Evolutionary conservation across 2,888 invertebrate genomes (phyloP), one percentile per base, ranked within the genome.

Genomic region (Acronicta leporina): DNA sequence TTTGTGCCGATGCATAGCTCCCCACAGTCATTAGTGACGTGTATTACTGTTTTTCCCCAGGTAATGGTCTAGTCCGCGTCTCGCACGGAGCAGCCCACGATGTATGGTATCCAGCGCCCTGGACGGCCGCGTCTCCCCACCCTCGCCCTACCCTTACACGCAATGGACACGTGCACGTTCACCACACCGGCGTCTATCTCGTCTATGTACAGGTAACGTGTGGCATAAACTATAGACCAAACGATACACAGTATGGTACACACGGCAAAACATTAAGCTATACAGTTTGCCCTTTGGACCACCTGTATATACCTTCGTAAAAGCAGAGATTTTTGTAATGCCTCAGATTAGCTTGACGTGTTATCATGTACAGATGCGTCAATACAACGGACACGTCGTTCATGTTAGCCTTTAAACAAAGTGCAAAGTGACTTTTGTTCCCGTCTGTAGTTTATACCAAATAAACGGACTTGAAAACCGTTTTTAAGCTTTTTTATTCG

Each of bases 141-240:
- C 95, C 95, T 53, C 91, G 95, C 16, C 95, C 96, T 67, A 96
- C 97, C 59, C 92, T 92, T 45, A 92, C 96, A 1, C 86, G 95
- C 43, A 95, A 95, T 63, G 97, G 97, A 0, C 95, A 95, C 51
- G 88, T 97, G 0, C 96, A 96, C 11, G 95, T 97, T 0, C 95
- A 95, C 72, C 96, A 96, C 73, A 88, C 96, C 0, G 97, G 97
- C 30, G 92, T 97, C 15, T 97, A 97, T 86, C 95, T 97, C 56
- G 95, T 97, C 47, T 97, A 97, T 82, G 97, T 97, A 0, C 97
- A 96, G 95, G 96, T 96, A 70, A 77, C 42, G 15, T 42, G 11
- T 27, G 3, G 8, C 14, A 27, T 1, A n/a, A n/a, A n/a, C n/a
- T n/a, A n/a, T n/a, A 15, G 47, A 13, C 15, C 5, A 5, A 27